phyloP scores from a whole-genome alignment of 1,140 invertebrate genomes.

The Pinna nobilis region DNA sequence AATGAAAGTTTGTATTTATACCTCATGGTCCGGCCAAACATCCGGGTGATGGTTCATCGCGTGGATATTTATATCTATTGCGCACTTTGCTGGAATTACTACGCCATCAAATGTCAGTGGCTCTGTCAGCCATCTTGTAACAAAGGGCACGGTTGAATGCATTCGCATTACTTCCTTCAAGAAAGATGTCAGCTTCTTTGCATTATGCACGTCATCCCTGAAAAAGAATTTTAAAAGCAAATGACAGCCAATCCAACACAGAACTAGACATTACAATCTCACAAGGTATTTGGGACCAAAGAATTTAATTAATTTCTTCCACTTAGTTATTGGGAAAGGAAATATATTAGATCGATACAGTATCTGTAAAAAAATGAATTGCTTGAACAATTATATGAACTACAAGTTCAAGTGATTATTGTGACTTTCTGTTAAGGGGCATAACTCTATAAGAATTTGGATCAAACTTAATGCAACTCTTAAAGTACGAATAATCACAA shows the following conservation, averaged over 20 bases:
- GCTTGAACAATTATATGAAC: no score
- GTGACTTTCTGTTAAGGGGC: no score
- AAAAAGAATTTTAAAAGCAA: constrained; percentile 9
- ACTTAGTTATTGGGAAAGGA: neutral
- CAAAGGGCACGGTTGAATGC: constrained; percentile 78
- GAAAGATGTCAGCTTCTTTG: constrained; percentile 69
- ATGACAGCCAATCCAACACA: neutral
- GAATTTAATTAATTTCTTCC: neutral
- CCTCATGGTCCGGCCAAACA: constrained; percentile 49
- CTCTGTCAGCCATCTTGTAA: constrained; percentile 82
- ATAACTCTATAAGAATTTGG: no score
- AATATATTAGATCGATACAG: neutral
- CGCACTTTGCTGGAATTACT: constrained; percentile 33
- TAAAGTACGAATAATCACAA: no score
- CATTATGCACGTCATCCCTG: constrained; percentile 56
- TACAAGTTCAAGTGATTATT: no score
- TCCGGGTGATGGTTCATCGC: constrained; percentile 52
- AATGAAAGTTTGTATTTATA: no score
- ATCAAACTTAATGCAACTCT: no score
- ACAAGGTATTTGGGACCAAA: neutral
- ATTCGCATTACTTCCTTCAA: constrained; percentile 72
- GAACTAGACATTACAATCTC: neutral
- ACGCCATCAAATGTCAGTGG: constrained; percentile 75
- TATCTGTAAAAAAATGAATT: no score
- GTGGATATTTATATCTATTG: constrained; percentile 43